These are phyloP conservation scores for Pogonophryne albipinna DNA, from an alignment of 2,797 vertebrate species.

Conservation along the genomic window DNA sequence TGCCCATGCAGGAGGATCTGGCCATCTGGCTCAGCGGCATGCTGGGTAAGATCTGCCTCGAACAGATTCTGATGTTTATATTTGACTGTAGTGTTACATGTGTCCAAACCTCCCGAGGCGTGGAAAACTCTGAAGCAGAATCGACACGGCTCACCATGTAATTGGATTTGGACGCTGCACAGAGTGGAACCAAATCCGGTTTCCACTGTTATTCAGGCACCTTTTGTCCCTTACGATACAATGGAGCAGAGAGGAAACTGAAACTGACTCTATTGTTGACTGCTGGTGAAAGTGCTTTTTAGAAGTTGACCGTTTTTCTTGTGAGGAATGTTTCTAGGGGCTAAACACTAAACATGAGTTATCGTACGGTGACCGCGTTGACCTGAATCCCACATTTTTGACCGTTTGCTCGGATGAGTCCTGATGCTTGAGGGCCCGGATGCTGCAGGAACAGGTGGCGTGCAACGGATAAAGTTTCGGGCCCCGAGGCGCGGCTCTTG, in stretches of 20 bases:
- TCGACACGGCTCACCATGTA: constrained; percentile 49
- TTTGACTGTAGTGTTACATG: background rate
- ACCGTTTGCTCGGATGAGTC: background rate
- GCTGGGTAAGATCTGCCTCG: constrained; percentile 85
- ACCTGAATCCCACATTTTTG: constrained; percentile 35
- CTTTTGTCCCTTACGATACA: constrained; percentile 60
- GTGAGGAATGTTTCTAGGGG: constrained; percentile 51
- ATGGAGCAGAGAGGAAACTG: constrained; percentile 59
- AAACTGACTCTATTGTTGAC: constrained; percentile 63
- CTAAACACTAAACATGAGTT: constrained; percentile 26
- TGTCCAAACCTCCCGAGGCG: constrained; percentile 34
- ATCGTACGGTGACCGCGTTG: constrained; percentile 17
- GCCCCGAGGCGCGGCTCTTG: constrained; percentile 22
- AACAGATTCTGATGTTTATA: background rate
- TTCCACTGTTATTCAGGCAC: constrained; percentile 43
- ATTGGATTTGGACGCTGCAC: constrained; percentile 64
- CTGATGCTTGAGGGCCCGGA: background rate
- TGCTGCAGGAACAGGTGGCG: constrained; percentile 42
- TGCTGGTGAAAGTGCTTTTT: constrained; percentile 18
- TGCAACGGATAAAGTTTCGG: constrained; percentile 47
- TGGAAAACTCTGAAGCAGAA: constrained; percentile 43
- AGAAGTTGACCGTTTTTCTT: constrained; percentile 22
- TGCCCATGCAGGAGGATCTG: constrained; percentile 98
- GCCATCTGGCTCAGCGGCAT: constrained; percentile 95
- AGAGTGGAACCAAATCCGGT: constrained; percentile 51